phyloP scores from a whole-genome alignment of 1,140 invertebrate genomes.

The Drosophila sulfurigaster region DNA sequence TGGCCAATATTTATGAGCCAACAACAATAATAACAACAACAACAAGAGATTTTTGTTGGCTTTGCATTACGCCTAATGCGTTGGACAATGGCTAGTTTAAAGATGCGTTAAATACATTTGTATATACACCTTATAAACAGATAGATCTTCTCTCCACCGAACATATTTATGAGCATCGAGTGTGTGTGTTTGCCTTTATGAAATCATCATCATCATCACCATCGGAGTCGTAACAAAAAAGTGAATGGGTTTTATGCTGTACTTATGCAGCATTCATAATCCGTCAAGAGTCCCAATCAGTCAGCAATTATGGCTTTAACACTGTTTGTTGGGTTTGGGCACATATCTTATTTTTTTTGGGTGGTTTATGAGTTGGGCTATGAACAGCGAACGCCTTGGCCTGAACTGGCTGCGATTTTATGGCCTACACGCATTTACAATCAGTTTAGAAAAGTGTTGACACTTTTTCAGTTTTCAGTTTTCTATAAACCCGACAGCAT shows the following conservation, averaged over 20 bases:
- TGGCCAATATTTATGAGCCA: constrained; percentile 60
- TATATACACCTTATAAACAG: constrained; percentile 27
- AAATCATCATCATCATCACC: constrained; percentile 39
- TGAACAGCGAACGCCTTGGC: neutral
- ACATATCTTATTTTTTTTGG: constrained; percentile 51
- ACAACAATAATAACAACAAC: constrained; percentile 35
- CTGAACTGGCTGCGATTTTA: constrained; percentile 46
- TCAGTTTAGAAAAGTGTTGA: constrained; percentile 71
- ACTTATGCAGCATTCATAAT: constrained; percentile 49
- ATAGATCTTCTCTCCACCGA: constrained; percentile 10
- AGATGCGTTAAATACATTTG: constrained; percentile 77
- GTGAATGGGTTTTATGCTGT: constrained; percentile 79
- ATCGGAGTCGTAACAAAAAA: constrained; percentile 57
- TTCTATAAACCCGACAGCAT: constrained; percentile 25
- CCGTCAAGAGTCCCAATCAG: constrained; percentile 38
- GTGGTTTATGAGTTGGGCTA: constrained; percentile 60
- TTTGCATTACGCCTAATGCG: constrained; percentile 36
- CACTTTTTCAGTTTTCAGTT: constrained; percentile 48
- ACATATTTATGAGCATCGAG: constrained; percentile 66
- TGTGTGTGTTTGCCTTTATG: constrained; percentile 50
- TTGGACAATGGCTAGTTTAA: constrained; percentile 49
- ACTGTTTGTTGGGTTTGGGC: constrained; percentile 36
- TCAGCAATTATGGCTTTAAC: constrained; percentile 68
- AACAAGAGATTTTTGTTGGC: constrained; percentile 28
- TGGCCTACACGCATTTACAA: constrained; percentile 53